Base-by-base conservation (phyloP, 2,113 vertebrate genomes). In the Sapajus apella region DNA sequence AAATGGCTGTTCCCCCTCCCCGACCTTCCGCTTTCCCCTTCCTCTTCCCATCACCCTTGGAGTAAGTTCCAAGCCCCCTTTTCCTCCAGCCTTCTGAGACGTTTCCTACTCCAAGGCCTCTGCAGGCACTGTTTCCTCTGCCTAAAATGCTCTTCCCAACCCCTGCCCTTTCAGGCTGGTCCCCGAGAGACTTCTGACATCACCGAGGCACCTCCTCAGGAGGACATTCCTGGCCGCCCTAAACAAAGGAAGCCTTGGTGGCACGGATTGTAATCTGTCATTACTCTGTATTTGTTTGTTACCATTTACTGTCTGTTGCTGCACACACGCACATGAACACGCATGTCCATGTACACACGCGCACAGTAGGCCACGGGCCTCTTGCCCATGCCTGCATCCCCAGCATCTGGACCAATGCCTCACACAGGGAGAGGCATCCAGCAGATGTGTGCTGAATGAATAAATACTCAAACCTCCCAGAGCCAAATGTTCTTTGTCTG, bases 261-360 rank as follows among this genome's bases (percentile, higher is more conserved):
- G 27, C 27, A 0, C 0, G 2, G 45, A 10, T 14, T 27, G 18
- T 43, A 25, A 18, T 30, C 12, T 16, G n/a, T 68, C 45, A 9
- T 35, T 9, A 13, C 13, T 40, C 45, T 35, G 23, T 21, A 35
- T 21, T 30, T 75, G 23, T 68, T 80, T 18, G 21, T 52, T 52
- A 18, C n/a, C 40, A 25, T 32, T 43, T 3, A 1, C 23, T 35
- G 0, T 52, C 43, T 43, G 68, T 17, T 13, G 17, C 20, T 35
- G 16, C 43, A 47, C 32, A n/a, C 61, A 50, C 20, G 4, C 32
- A n/a, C 40, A 85, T 30, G 35, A 23, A 47, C 83, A 66, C 61
- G 40, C 52, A 58, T 35, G 64, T 7, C 27, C 14, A 6, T 66
- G 8, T 11, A 30, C 61, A 64, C n/a, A 58, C n/a, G 8, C 52